Percentiles rank a stretch among this genome's conserved stretches.
These are phyloP conservation scores for Onthophagus taurus DNA, from an alignment of 1,140 invertebrate species.

Conservation along the genomic window DNA sequence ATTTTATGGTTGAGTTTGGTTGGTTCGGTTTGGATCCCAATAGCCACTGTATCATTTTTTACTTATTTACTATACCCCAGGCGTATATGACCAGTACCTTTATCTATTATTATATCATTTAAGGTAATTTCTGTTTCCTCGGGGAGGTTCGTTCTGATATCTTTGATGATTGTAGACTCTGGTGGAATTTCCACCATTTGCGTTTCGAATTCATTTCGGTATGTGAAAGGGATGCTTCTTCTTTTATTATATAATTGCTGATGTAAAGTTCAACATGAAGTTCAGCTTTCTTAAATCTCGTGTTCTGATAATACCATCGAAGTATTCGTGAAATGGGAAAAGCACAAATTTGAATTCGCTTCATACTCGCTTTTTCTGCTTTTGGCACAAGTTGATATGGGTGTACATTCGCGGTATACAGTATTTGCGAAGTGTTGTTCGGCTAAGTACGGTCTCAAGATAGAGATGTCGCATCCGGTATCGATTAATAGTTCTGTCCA, in stretches of 20 bases:
- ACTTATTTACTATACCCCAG: neutral
- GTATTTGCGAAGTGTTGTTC: constrained; percentile 19
- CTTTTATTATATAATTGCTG: no score
- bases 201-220: neutral
- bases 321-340: constrained; percentile 23
- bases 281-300: constrained; percentile 17
- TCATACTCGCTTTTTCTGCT: constrained; percentile 14
- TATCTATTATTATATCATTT: neutral
- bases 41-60: neutral
- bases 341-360: constrained; percentile 18
- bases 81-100: neutral
- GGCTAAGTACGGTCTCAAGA: constrained; percentile 17
- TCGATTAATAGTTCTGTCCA: constrained; percentile 21
- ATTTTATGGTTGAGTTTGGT: neutral
- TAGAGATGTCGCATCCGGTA: constrained; percentile 18
- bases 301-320: constrained; percentile 22
- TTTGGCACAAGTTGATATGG: constrained; percentile 16
- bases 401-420: constrained; percentile 10
- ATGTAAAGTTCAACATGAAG: no score
- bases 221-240: no score
- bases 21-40: neutral
- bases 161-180: neutral
- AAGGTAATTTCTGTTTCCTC: neutral
- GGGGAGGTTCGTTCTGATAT: neutral
- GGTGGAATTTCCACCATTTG: neutral